These are phyloP conservation scores for Terebella lapidaria DNA, from an alignment of 2,888 invertebrate genomes.

Conservation along the genomic window DNA sequence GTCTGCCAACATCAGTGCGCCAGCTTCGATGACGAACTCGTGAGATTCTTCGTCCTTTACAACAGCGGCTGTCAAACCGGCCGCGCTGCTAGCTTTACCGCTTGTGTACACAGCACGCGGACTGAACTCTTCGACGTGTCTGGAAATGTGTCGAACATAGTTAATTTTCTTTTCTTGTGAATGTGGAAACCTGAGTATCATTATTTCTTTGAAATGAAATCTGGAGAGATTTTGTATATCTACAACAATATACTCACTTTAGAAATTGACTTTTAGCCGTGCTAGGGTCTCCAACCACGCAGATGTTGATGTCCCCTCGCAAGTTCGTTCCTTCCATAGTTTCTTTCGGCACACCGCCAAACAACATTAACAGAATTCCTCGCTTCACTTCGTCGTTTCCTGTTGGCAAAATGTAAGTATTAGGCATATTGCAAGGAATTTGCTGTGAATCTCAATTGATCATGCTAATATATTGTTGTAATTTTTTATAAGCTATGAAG, in stretches of 20 bases:
- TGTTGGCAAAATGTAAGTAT: slow-evolving; percentile 21
- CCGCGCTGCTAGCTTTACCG: slow-evolving; percentile 95
- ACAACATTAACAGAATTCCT: slow-evolving; percentile 84
- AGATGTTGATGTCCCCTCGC: slow-evolving; percentile 94
- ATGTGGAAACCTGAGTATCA: background rate
- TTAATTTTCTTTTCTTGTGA: too few relatives aligned
- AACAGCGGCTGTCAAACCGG: slow-evolving; percentile 97
- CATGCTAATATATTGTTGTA: too few relatives aligned
- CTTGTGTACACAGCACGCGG: slow-evolving; percentile 97
- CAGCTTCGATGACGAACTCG: slow-evolving; percentile 99
- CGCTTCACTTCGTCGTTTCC: slow-evolving; percentile 90
- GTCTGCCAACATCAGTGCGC: slow-evolving; percentile 98
- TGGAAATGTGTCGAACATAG: slow-evolving; percentile 18
- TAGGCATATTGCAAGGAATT: too few relatives aligned
- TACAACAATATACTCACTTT: slow-evolving; percentile 67
- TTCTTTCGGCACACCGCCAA: slow-evolving; percentile 93
- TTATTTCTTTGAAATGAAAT: background rate
- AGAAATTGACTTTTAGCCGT: slow-evolving; percentile 97
- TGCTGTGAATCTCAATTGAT: too few relatives aligned
- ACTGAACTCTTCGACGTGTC: slow-evolving; percentile 76
- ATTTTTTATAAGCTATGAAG: too few relatives aligned
- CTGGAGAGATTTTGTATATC: background rate
- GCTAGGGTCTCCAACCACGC: slow-evolving; percentile 97
- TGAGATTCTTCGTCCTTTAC: slow-evolving; percentile 95
- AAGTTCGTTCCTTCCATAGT: slow-evolving; percentile 86